Percentiles rank a stretch among this genome's conserved stretches.
phyloP scores from a whole-genome alignment of 2,888 invertebrate species.

The Pheosia gnoma region DNA sequence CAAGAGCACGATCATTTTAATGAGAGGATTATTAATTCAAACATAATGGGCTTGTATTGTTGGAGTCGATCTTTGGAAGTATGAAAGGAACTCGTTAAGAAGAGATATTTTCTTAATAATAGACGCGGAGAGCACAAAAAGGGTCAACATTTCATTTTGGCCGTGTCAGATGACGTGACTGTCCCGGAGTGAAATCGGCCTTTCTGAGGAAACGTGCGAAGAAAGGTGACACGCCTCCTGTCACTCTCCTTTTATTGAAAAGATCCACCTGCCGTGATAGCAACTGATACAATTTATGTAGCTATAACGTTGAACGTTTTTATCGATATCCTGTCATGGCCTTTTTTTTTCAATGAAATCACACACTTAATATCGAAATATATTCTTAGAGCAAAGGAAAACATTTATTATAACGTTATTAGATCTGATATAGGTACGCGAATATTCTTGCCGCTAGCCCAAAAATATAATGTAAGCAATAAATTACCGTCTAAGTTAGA shows the following conservation, averaged over 20 bases:
- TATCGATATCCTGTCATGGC: neutral
- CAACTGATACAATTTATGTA: conserved; percentile 24
- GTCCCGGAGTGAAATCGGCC: conserved; percentile 50
- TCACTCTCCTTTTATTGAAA: conserved; percentile 50
- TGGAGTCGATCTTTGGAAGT: conserved; percentile 56
- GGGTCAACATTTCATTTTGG: conserved; percentile 64
- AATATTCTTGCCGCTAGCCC: conserved; percentile 6
- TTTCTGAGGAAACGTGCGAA: conserved; percentile 46
- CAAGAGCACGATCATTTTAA: conserved; percentile 35
- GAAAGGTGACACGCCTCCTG: conserved; percentile 52
- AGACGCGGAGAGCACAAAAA: conserved; percentile 58
- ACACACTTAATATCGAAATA: no score
- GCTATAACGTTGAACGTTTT: conserved; percentile 6
- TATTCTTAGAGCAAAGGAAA: no score
- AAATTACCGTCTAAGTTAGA: conserved; percentile 43
- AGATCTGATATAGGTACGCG: neutral
- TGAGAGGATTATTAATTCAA: conserved; percentile 47
- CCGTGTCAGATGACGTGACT: conserved; percentile 57
- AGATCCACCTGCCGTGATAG: conserved; percentile 37
- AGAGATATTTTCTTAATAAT: conserved; percentile 61
- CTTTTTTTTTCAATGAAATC: neutral
- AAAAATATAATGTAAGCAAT: conserved; percentile 41
- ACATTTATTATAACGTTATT: neutral
- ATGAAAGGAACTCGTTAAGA: conserved; percentile 70
- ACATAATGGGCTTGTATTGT: conserved; percentile 62